Conservation (phyloP, 2,797 vertebrate genomes). For the Alauda arvensis region DNA sequence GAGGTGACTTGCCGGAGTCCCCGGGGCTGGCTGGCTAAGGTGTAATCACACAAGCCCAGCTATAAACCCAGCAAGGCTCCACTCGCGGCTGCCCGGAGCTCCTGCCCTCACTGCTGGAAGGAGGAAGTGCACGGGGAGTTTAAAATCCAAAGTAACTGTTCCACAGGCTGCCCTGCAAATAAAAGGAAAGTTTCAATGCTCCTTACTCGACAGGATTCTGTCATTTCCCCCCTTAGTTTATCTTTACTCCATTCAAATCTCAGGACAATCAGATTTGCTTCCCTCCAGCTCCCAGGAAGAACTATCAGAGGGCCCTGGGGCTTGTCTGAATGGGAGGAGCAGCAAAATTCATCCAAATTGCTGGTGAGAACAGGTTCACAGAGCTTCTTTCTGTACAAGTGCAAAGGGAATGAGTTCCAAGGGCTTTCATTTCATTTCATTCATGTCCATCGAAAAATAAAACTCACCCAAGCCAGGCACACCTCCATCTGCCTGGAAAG, state of each 20-base stretch:
- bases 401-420: background rate
- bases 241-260: background rate
- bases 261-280: background rate
- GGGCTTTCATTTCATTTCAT: background rate
- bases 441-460: background rate
- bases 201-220: background rate
- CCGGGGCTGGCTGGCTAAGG: background rate
- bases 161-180: background rate
- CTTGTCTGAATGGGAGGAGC: background rate
- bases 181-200: background rate
- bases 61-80: background rate
- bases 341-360: background rate
- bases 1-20: background rate
- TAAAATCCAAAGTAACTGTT: slow-evolving; percentile 10
- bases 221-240: fast-evolving
- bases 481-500: background rate
- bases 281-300: background rate
- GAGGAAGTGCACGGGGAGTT: background rate
- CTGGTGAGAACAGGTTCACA: background rate
- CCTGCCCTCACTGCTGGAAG: background rate
- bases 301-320: no score
- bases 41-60: background rate
- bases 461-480: background rate
- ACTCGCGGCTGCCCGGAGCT: fast-evolving
- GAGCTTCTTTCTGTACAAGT: background rate